Percentiles rank a stretch among this genome's conserved stretches.
phyloP scores from a whole-genome alignment of 2,113 vertebrate genomes.

The Syrrhaptes paradoxus region DNA sequence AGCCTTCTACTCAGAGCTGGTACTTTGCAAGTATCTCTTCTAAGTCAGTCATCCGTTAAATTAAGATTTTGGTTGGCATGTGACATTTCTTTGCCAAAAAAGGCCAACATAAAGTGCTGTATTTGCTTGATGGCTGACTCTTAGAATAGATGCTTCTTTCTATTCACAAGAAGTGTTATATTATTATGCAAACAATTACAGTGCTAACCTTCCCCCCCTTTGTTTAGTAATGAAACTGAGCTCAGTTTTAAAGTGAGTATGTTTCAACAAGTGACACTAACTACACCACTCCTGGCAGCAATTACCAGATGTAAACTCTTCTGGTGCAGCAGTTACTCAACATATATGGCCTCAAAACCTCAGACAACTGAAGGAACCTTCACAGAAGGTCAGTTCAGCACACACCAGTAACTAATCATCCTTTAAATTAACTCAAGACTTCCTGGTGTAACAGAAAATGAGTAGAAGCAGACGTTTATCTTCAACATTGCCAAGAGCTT shows the following conservation, averaged over 20 bases:
- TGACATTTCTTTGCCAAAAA: neutral
- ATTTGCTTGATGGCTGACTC: neutral
- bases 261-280: neutral
- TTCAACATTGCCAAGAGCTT: neutral
- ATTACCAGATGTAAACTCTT: neutral
- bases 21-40: neutral
- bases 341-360: neutral
- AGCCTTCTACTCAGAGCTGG: neutral
- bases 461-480: neutral
- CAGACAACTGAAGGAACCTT: neutral
- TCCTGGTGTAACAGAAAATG: neutral
- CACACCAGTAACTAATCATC: neutral
- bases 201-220: fast-evolving
- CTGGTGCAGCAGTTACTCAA: neutral
- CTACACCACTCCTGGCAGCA: neutral
- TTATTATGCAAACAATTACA: neutral
- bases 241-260: neutral
- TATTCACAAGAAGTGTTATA: neutral
- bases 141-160: neutral
- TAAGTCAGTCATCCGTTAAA: neutral
- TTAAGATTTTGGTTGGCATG: neutral
- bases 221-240: neutral
- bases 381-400: neutral
- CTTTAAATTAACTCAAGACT: neutral
- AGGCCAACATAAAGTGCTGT: neutral